phyloP scores from a whole-genome alignment of 1,140 invertebrate species.

The honey bee (Apis mellifera) region DNA sequence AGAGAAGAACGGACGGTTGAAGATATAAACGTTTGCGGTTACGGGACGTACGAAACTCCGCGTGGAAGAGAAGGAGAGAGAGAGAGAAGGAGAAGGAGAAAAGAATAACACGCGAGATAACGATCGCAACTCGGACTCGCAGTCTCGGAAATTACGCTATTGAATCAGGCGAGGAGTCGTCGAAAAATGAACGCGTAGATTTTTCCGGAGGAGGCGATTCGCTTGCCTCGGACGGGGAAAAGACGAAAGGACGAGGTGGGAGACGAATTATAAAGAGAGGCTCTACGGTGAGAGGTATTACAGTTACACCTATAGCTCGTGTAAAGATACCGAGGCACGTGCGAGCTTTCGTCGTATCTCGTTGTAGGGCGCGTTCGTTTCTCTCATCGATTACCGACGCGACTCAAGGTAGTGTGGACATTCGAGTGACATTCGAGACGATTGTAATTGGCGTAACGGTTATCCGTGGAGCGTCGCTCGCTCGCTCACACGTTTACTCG shows the following conservation, averaged over 20 bases:
- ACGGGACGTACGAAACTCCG: not conserved
- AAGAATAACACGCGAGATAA: not conserved
- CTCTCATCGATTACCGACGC: too few species aligned
- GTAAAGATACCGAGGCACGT: constrained; percentile 25
- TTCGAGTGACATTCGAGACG: not conserved
- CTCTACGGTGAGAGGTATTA: constrained; percentile 75
- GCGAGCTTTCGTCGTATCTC: constrained; percentile 6
- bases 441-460: not conserved
- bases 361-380: too few species aligned
- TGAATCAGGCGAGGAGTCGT: not conserved
- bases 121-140: too few species aligned
- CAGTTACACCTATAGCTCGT: constrained; percentile 65
- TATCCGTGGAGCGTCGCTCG: not conserved
- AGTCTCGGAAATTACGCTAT: constrained; percentile 30
- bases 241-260: constrained; percentile 67
- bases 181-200: not conserved
- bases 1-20: too few species aligned
- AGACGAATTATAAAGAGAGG: constrained; percentile 79
- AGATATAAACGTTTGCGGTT: not conserved
- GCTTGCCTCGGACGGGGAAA: constrained; percentile 29
- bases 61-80: too few species aligned
- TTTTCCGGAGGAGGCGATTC: not conserved
- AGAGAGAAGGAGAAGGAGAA: too few species aligned
- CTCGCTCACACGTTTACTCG: not conserved
- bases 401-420: too few species aligned